Conservation (phyloP, 2,888 invertebrate genomes). For the Fissipunctia ypsillon region DNA sequence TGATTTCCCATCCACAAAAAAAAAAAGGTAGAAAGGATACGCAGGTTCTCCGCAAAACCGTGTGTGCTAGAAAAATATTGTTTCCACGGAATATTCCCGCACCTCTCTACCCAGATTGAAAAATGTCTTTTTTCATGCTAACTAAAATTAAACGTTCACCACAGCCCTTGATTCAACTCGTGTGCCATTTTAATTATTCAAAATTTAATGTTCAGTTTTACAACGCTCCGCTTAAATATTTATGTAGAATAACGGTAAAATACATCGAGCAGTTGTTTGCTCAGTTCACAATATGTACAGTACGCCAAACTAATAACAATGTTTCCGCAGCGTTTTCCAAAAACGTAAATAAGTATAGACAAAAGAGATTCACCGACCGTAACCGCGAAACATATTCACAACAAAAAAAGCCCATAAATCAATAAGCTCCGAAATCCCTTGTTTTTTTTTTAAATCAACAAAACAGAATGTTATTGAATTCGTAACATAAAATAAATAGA, state of each 20-base stretch:
- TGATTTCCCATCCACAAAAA: too few species aligned
- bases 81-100: not conserved
- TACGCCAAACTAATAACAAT: not conserved
- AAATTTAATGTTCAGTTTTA: not conserved
- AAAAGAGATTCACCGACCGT: not conserved
- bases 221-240: slow-evolving; percentile 4
- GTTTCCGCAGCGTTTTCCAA: not conserved
- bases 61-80: slow-evolving; percentile 1
- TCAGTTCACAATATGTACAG: not conserved
- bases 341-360: not conserved
- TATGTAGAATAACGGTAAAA: not conserved
- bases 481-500: slow-evolving; percentile 40
- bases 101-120: not conserved
- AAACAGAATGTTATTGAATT: slow-evolving; percentile 56
- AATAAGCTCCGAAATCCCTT: slow-evolving; percentile 10
- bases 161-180: not conserved
- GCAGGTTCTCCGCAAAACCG: too few species aligned
- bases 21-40: not conserved
- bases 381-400: slow-evolving; percentile 15
- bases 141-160: not conserved
- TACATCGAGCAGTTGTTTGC: not conserved
- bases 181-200: slow-evolving; percentile 9
- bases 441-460: slow-evolving; percentile 23
- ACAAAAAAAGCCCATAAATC: slow-evolving; percentile 38
- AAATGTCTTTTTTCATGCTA: not conserved